These are phyloP conservation scores for Drosophila melanosoma DNA, from an alignment of 2,888 invertebrate species.

Conservation along the genomic window DNA sequence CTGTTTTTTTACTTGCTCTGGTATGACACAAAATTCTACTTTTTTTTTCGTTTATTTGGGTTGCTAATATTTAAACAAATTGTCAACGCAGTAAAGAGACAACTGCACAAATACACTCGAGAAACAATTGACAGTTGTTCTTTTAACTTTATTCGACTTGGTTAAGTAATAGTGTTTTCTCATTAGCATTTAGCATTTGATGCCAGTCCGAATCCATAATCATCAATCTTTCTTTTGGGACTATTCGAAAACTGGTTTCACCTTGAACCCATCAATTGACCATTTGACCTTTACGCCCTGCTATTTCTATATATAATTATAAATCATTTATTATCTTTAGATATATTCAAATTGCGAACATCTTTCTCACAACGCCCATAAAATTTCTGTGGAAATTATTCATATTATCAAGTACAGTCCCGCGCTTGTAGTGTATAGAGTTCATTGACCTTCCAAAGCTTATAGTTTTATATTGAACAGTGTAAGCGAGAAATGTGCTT, in stretches of 20 bases:
- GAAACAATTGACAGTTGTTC: conserved; percentile 27
- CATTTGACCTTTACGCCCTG: conserved; percentile 62
- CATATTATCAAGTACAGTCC: conserved; percentile 17
- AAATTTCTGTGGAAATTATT: conserved; percentile 33
- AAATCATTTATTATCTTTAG: not conserved
- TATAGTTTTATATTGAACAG: conserved; percentile 31
- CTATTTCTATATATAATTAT: conserved; percentile 28
- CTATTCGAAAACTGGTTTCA: conserved; percentile 41
- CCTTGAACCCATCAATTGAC: conserved; percentile 9
- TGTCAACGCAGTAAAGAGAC: conserved; percentile 28
- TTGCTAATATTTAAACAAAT: conserved; percentile 64
- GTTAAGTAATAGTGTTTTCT: conserved; percentile 6
- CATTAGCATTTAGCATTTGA: conserved; percentile 6
- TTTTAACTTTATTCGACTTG: not conserved
- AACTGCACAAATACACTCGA: conserved; percentile 22
- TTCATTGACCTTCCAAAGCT: conserved; percentile 55
- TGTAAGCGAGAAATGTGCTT: conserved; percentile 15
- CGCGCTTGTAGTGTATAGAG: conserved; percentile 41
- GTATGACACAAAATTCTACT: conserved; percentile 57
- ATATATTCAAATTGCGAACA: conserved; percentile 11
- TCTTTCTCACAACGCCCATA: conserved; percentile 9
- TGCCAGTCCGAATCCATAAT: conserved; percentile 2
- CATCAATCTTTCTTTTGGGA: conserved; percentile 8
- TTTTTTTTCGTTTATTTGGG: conserved; percentile 60
- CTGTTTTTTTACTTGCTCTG: conserved; percentile 42